Conservation (phyloP, 2,797 vertebrate species). For the Echeneis naucrates region DNA sequence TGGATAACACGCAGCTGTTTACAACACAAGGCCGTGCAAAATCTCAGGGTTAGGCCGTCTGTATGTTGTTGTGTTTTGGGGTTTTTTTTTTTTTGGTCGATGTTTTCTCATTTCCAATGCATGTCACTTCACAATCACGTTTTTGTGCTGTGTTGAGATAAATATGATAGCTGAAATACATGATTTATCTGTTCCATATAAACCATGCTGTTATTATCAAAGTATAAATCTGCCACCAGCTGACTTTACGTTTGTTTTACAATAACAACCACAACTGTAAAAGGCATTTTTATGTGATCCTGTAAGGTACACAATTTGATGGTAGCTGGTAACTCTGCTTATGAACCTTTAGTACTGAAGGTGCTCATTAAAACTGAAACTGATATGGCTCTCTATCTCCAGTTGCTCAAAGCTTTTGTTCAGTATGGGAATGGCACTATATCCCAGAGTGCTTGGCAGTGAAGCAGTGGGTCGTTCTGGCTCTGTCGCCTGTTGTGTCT, state of each 20-base stretch:
- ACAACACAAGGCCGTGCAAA: conserved; percentile 26
- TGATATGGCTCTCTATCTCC: conserved; percentile 74
- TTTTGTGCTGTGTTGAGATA: conserved; percentile 45
- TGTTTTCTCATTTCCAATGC: conserved; percentile 41
- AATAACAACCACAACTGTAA: conserved; percentile 58
- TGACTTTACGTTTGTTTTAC: conserved; percentile 31
- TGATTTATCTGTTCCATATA: conserved; percentile 56
- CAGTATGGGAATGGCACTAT: conserved; percentile 76
- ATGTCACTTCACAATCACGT: conserved; percentile 34
- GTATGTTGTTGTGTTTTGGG: not conserved
- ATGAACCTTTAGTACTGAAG: conserved; percentile 62
- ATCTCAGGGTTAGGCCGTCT: conserved; percentile 12
- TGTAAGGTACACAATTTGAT: conserved; percentile 39
- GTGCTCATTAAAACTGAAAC: conserved; percentile 80
- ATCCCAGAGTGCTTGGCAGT: conserved; percentile 77
- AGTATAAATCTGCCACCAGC: conserved; percentile 62
- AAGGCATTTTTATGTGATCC: conserved; percentile 57
- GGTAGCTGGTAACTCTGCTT: conserved; percentile 61
- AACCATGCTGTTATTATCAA: conserved; percentile 59
- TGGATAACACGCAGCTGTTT: conserved; percentile 65
- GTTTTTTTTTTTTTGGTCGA: not conserved
- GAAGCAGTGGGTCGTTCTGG: conserved; percentile 59
- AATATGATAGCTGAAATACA: conserved; percentile 44
- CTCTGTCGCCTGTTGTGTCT: conserved; percentile 76
- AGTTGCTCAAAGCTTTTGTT: conserved; percentile 78